These are phyloP conservation scores for Mycalesis mineus DNA, from an alignment of 2,888 invertebrate genomes.

Conservation along the genomic window DNA sequence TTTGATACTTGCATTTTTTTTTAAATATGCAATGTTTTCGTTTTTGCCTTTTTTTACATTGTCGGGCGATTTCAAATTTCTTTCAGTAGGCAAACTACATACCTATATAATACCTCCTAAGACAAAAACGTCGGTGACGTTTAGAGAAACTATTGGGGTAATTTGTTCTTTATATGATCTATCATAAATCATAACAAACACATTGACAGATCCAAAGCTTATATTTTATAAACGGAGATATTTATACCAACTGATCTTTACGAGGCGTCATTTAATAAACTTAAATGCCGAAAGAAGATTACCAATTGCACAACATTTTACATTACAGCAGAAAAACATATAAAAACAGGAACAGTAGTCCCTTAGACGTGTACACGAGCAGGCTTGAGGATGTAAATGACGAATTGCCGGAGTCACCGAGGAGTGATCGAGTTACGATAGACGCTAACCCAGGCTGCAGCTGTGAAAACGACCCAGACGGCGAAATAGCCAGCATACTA, in stretches of 20 bases:
- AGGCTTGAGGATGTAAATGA: slow-evolving; percentile 40
- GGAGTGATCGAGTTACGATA: slow-evolving; percentile 35
- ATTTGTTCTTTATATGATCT: no score
- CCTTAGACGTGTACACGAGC: slow-evolving; percentile 39
- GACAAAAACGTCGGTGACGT: no score
- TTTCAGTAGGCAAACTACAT: no score
- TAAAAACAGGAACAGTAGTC: slow-evolving; percentile 44
- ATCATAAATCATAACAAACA: no score
- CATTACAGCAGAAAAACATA: slow-evolving; percentile 60
- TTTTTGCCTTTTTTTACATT: no score
- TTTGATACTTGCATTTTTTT: no score
- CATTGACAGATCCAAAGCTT: no score
- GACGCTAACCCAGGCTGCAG: slow-evolving; percentile 43
- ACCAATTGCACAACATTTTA: slow-evolving; percentile 58
- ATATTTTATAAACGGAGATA: no score
- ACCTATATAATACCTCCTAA: no score
- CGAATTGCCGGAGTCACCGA: slow-evolving; percentile 43
- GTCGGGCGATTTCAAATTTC: no score
- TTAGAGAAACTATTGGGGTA: no score
- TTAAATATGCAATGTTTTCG: no score
- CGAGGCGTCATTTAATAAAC: not conserved
- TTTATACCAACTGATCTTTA: not conserved
- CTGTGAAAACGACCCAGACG: slow-evolving; percentile 53
- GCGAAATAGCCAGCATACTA: slow-evolving; percentile 57
- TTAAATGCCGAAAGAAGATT: slow-evolving; percentile 57